A percentile compares a stretch with the other conserved stretches of the same genome.
Conservation (phyloP, 1,140 invertebrate species). For the Melitaea cinxia region DNA sequence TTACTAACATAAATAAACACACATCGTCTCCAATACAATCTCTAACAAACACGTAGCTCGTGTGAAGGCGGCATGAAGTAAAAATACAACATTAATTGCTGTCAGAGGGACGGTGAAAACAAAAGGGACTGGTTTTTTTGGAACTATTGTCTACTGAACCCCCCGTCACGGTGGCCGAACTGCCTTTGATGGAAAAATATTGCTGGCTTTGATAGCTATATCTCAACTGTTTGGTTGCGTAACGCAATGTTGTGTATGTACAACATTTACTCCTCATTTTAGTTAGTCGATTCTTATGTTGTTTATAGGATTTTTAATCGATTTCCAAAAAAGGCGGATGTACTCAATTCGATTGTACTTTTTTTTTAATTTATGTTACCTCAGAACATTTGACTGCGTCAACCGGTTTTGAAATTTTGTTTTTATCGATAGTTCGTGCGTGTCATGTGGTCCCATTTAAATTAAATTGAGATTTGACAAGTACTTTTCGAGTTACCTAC, state of each 20-base stretch:
- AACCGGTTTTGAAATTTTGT: no score
- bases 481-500: no score
- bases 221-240: constrained; percentile 4
- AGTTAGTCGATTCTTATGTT: background rate
- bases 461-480: no score
- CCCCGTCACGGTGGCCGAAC: constrained; percentile 55
- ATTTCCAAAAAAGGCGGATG: no score
- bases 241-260: background rate
- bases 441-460: no score
- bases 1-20: background rate
- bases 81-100: constrained; percentile 73
- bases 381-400: no score
- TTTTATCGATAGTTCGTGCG: no score
- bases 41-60: background rate
- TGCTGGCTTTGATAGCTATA: constrained; percentile 18
- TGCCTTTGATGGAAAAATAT: constrained; percentile 33
- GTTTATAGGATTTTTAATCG: no score
- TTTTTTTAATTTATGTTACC: no score
- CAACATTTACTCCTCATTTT: no score
- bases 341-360: no score
- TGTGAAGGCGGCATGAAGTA: constrained; percentile 44
- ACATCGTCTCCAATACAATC: background rate
- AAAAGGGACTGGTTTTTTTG: constrained; percentile 58
- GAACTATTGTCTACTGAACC: constrained; percentile 56
- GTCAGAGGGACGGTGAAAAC: constrained; percentile 56